Evolutionary conservation across 2,797 vertebrate genomes (phyloP).

Genomic region (Halcyon smyrnensis): DNA sequence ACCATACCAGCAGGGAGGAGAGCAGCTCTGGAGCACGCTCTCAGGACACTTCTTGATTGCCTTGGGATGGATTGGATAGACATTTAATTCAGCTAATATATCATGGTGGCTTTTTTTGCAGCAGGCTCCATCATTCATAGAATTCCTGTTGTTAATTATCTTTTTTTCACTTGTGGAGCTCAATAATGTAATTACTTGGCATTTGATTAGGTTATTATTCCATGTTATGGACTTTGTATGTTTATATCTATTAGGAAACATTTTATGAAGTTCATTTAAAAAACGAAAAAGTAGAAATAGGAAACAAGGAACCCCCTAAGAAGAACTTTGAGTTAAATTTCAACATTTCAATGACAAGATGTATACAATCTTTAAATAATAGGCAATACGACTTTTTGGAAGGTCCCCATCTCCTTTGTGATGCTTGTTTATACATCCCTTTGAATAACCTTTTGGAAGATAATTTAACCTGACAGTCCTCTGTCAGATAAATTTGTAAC

Average conservation of each 20-base stretch:
- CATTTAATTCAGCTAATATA: background rate
- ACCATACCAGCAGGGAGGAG: background rate
- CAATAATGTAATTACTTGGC: background rate
- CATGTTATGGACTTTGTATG: background rate
- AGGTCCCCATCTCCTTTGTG: background rate
- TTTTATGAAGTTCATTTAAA: background rate
- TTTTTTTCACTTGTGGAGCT: background rate
- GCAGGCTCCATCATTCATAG: background rate
- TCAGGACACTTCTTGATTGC: background rate
- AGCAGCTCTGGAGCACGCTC: background rate
- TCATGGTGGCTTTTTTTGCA: accelerated
- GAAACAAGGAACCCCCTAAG: background rate
- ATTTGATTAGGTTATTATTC: background rate
- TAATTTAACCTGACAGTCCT: slow-evolving; percentile 13
- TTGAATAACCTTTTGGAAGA: background rate
- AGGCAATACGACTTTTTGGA: background rate
- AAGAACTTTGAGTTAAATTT: background rate
- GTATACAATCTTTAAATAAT: background rate
- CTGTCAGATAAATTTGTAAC: background rate
- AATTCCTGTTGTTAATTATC: background rate
- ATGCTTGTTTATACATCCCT: background rate
- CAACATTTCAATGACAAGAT: background rate
- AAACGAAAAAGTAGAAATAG: background rate
- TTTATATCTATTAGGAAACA: background rate
- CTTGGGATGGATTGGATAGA: background rate